Evolutionary conservation across 1,140 invertebrate genomes (phyloP), one percentile per base, ranked within the genome.

Genomic region (Oscheius sp.): DNA sequence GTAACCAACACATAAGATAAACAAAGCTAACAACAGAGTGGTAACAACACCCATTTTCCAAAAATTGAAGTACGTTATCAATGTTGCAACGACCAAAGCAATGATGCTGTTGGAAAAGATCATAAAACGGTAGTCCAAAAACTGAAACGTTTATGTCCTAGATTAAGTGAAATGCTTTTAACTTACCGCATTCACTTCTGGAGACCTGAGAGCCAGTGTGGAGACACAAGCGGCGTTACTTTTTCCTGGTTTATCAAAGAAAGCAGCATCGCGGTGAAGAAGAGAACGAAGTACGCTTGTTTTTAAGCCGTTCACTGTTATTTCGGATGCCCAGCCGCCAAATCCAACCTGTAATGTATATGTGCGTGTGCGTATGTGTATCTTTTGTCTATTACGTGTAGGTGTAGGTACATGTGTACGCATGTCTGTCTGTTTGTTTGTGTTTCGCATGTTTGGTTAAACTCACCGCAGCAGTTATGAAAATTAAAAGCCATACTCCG

Each of bases 1-100:
- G 1, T 94, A 90, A 26, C 93, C 78, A 1, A 93, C 92, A 26
- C 92, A 87, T 74, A 92, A 91, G 3, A 89, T 88, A 1, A 91
- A 83, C 0, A 91, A 89, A 0, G 93, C 45, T 0, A 65, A 38
- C 42, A 75, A 49, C 2, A 61, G n/a, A 79, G 68, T 20, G 58
- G 67, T 65, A 4, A 65, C 32, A 42, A 75, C 42, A 28, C 55
- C 78, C 4, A 87, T 69, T 34, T 82, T 78, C 85, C 85, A 85
- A 32, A 81, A 79, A 73, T 77, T 84, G 28, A 80, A 42, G 61
- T 83, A 84, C 10, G 38, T 42, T 42, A 42, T 10, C 38, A 42
- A n/a, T 10, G n/a, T 10, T 26, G 79, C 82, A n/a, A 85, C 79
- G 28, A 70, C 55, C 20, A 85, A 55, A 49, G 76, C 76, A 35